Evolutionary conservation across 2,888 invertebrate species (phyloP).

Genomic region (Diplolepis rosae): DNA sequence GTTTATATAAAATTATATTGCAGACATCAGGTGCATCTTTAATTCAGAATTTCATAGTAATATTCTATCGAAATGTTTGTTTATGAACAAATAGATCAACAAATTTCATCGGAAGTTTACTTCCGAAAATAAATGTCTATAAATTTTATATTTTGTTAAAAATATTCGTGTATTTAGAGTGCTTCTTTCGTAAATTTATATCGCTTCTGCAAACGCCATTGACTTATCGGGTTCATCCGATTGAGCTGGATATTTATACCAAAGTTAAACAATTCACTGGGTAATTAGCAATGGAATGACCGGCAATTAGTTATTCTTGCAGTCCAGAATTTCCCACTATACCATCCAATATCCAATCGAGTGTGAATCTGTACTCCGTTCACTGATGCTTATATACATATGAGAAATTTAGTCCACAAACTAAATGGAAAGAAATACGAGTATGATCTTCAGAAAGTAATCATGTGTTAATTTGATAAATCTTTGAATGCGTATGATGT

Average conservation of each 20-base stretch:
- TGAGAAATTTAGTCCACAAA: too few relatives aligned
- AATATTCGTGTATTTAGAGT: not conserved
- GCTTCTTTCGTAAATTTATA: not conserved
- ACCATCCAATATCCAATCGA: slow-evolving; percentile 26
- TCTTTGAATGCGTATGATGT: too few relatives aligned
- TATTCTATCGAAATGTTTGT: slow-evolving; percentile 15
- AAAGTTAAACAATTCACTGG: slow-evolving; percentile 48
- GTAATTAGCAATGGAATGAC: slow-evolving; percentile 44
- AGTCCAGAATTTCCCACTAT: slow-evolving; percentile 40
- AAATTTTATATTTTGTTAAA: slow-evolving; percentile 1
- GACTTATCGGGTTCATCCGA: not conserved
- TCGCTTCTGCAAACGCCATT: not conserved
- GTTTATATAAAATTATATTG: too few relatives aligned
- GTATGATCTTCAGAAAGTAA: too few relatives aligned
- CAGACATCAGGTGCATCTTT: slow-evolving; percentile 1
- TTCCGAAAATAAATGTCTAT: slow-evolving; percentile 1
- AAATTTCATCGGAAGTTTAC: not conserved
- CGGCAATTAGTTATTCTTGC: slow-evolving; percentile 41
- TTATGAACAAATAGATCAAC: slow-evolving; percentile 6
- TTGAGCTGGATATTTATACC: slow-evolving; percentile 46
- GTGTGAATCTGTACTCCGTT: not conserved
- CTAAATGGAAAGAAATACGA: too few relatives aligned
- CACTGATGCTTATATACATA: not conserved
- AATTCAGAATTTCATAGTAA: slow-evolving; percentile 4
- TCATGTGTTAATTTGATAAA: too few relatives aligned